Evolutionary conservation across 2,888 invertebrate genomes (phyloP), one percentile per base, ranked within the genome.

Genomic region (Scaptomyza reducta): DNA sequence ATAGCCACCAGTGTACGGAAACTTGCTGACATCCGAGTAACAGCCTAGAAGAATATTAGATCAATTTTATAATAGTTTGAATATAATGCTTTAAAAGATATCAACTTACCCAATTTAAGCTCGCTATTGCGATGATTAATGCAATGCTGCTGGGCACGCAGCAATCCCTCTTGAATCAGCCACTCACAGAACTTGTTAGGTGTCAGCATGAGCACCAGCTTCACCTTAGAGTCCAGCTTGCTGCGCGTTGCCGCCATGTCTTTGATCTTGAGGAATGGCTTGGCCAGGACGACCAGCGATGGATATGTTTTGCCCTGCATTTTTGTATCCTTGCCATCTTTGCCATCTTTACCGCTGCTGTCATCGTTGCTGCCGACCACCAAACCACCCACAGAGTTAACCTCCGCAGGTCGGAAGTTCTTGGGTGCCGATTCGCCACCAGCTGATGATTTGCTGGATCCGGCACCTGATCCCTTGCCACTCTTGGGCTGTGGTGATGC

Each of bases 101-200:
- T 38, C 3, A 14, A 10, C 92, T 89, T 61, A 93, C 95, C 96
- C 6, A 97, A 92, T 89, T 97, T 97, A 1, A 97, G 92, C 79
- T 95, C 95, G 67, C 93, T 94, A 53, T 93, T 93, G 1, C 93
- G 91, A 89, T 97, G 97, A 54, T 94, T 91, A 0, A 93, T 92
- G 87, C 97, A 97, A 90, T 93, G 94, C 89, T 97, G 97, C 86
- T 96, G 96, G 0, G 96, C 95, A 35, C 95, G 93, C 2, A 97
- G 94, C 1, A 97, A 90, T 0, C 97, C 97, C 89, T 96, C 96
- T 88, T 97, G 97, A 63, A 97, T 96, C 53, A 97, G 93, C 97
- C 97, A 97, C 92, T 97, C 97, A 0, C 96, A 96, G 89, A 97
- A 97, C 91, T 96, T 96, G 73, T 96, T 95, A 0, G 97, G 95